Percentiles rank a stretch among this genome's conserved stretches.
Conservation (phyloP, 2,113 vertebrate species). For the Barbus barbus region DNA sequence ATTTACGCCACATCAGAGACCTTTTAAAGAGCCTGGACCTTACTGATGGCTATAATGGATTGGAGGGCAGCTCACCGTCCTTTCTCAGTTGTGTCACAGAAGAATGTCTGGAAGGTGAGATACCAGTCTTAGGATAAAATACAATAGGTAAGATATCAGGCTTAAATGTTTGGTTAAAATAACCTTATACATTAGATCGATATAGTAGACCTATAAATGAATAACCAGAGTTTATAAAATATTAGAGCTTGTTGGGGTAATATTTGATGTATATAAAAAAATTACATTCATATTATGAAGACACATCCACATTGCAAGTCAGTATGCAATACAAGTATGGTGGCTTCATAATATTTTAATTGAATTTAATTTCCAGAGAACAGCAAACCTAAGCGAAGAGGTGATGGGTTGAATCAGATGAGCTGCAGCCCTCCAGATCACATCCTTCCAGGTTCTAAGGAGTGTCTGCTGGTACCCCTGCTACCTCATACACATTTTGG, state of each 20-base stretch:
- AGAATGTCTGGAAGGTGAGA: conserved; percentile 75
- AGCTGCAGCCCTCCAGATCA: conserved; percentile 87
- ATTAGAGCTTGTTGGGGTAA: neutral
- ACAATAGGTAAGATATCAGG: neutral
- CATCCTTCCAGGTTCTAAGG: conserved; percentile 88
- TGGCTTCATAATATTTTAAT: neutral
- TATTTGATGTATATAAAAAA: neutral
- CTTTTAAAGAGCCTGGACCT: conserved; percentile 93
- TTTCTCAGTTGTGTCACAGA: conserved; percentile 89
- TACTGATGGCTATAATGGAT: conserved; percentile 89
- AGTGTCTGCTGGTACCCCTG: conserved; percentile 82
- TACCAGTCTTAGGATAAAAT: neutral
- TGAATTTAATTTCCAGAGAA: conserved; percentile 68
- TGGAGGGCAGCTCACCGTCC: conserved; percentile 90
- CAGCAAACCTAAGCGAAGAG: conserved; percentile 76
- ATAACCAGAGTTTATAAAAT: too few relatives aligned
- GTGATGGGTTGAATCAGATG: conserved; percentile 79
- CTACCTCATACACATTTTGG: conserved; percentile 86
- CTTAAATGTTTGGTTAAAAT: neutral
- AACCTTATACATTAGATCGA: neutral
- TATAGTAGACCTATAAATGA: neutral
- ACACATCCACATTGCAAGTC: neutral
- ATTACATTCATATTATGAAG: neutral
- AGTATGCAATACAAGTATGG: neutral
- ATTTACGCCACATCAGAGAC: conserved; percentile 89